Percentiles rank a stretch among this genome's conserved stretches.
These are phyloP conservation scores for Sceloporus undulatus DNA, from an alignment of 2,113 vertebrate genomes.

Conservation along the genomic window DNA sequence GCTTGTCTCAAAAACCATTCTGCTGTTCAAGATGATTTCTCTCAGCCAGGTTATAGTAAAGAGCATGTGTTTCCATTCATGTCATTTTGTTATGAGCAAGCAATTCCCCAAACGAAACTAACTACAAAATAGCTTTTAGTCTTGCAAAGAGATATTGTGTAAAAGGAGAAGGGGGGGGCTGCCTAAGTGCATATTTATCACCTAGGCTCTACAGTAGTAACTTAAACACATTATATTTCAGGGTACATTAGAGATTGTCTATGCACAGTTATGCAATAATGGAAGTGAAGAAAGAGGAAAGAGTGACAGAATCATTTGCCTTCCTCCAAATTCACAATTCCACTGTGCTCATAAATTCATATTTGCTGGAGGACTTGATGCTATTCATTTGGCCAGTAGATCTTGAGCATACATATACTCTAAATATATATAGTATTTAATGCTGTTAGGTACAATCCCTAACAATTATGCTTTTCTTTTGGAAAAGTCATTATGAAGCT, in stretches of 20 bases:
- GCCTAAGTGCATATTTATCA: background rate
- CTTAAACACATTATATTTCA: constrained; percentile 28
- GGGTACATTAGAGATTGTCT: background rate
- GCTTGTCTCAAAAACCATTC: constrained; percentile 21
- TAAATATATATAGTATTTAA: too few species aligned
- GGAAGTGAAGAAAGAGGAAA: background rate
- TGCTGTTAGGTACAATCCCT: too few species aligned
- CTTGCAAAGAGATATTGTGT: constrained; percentile 7
- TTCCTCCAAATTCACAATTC: constrained; percentile 37
- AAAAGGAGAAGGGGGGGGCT: background rate
- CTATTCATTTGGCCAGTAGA: too few species aligned
- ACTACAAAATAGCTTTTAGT: constrained; percentile 45
- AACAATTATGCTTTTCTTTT: background rate
- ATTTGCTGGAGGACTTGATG: constrained; percentile 10
- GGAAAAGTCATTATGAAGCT: background rate
- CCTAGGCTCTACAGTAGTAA: constrained; percentile 5
- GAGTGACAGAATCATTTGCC: background rate
- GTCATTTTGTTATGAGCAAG: constrained; percentile 20
- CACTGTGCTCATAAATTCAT: background rate
- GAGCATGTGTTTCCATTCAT: background rate
- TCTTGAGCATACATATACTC: too few species aligned
- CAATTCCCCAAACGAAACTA: constrained; percentile 16
- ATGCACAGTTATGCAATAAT: background rate
- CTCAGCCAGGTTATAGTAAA: background rate
- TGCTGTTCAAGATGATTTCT: constrained; percentile 16